Conservation (phyloP, 2,888 invertebrate genomes). For the Oligia fasciuncula region DNA sequence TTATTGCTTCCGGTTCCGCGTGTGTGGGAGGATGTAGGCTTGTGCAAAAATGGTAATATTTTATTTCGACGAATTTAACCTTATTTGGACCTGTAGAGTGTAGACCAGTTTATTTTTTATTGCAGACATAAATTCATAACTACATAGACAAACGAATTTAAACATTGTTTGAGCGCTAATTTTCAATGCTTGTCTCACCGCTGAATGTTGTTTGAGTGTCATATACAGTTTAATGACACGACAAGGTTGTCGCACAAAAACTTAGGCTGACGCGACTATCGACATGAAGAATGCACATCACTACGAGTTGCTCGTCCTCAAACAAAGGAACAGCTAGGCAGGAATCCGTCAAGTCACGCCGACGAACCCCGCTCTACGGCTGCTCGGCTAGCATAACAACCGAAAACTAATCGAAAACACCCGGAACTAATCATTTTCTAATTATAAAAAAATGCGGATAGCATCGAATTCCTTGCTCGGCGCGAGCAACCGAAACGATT, state of each 20-base stretch:
- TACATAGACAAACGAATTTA: conserved; percentile 24
- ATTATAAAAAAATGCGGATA: conserved; percentile 84
- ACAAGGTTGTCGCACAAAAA: conserved; percentile 60
- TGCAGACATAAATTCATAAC: conserved; percentile 28
- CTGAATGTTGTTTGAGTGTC: conserved; percentile 51
- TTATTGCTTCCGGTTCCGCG: conserved; percentile 49
- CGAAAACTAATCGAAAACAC: conserved; percentile 88
- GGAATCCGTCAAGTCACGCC: conserved; percentile 88
- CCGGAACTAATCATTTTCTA: conserved; percentile 88
- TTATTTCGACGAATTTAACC: conserved; percentile 38
- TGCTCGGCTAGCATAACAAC: conserved; percentile 74
- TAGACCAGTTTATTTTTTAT: conserved; percentile 34
- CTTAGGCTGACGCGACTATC: conserved; percentile 55
- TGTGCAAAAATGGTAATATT: conserved; percentile 42
- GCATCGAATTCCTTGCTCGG: conserved; percentile 75
- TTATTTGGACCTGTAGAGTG: conserved; percentile 33
- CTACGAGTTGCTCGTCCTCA: conserved; percentile 75
- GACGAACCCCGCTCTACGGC: conserved; percentile 70
- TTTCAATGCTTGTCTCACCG: conserved; percentile 35
- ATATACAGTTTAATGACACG: conserved; percentile 61
- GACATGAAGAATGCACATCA: conserved; percentile 68
- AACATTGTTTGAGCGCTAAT: conserved; percentile 33
- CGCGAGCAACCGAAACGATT: conserved; percentile 71
- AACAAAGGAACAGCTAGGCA: conserved; percentile 81
- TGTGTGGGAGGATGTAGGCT: conserved; percentile 38